Percentiles rank a stretch among this genome's conserved stretches.
These are phyloP conservation scores for Serripes groenlandicus DNA, from an alignment of 2,888 invertebrate species.

Conservation along the genomic window DNA sequence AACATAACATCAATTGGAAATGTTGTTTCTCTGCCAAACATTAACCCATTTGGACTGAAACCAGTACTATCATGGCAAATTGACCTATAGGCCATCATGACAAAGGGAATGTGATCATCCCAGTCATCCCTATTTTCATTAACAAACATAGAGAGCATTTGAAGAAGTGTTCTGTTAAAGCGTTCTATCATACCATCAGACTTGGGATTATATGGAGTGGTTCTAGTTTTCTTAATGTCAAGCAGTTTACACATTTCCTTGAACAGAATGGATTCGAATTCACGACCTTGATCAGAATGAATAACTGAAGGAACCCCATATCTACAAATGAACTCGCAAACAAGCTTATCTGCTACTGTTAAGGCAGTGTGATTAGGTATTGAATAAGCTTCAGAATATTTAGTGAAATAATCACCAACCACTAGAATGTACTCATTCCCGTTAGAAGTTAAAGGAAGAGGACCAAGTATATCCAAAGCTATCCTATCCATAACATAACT, in stretches of 20 bases:
- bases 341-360: conserved; percentile 30
- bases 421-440: conserved; percentile 22
- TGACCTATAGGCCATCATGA: too few relatives aligned
- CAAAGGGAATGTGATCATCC: too few relatives aligned
- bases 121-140: too few relatives aligned
- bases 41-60: conserved; percentile 10
- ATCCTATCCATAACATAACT: conserved; percentile 45
- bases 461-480: conserved; percentile 54
- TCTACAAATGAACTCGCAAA: conserved; percentile 31
- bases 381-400: conserved; percentile 21
- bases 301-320: conserved; percentile 37
- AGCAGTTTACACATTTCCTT: conserved; percentile 33
- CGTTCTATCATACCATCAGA: conserved; percentile 44
- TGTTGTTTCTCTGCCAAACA: conserved; percentile 51
- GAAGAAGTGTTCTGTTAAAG: too few relatives aligned
- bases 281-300: conserved; percentile 44
- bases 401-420: conserved; percentile 23
- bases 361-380: conserved; percentile 20
- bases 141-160: too few relatives aligned
- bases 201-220: conserved; percentile 37
- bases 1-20: conserved; percentile 32
- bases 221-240: conserved; percentile 44
- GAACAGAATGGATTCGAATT: conserved; percentile 40
- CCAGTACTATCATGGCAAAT: too few relatives aligned
- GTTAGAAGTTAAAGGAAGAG: neutral